phyloP scores from a whole-genome alignment of 2,113 vertebrate species.

The sheep (Ovis aries) region DNA sequence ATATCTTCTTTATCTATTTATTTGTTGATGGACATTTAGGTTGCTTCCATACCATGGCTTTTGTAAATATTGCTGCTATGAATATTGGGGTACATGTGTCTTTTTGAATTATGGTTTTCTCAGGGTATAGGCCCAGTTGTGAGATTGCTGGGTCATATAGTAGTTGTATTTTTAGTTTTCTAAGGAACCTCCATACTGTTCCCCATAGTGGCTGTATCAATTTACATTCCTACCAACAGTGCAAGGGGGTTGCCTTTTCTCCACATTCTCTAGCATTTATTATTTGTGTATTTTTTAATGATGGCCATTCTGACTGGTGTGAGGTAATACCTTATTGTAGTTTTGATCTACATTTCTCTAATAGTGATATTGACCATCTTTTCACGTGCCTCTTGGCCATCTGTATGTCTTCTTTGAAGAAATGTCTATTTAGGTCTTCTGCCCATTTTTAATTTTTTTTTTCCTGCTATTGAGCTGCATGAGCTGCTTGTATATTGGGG shows the following conservation, averaged over 20 bases:
- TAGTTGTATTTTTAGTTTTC: background rate
- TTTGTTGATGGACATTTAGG: background rate
- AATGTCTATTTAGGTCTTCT: background rate
- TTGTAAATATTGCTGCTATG: background rate
- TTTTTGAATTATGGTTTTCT: background rate
- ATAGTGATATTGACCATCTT: background rate
- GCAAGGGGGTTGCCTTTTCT: background rate
- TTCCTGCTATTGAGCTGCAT: background rate
- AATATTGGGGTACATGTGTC: background rate
- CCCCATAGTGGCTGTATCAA: background rate
- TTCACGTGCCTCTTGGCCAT: background rate
- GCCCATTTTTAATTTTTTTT: background rate
- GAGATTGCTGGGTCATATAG: background rate
- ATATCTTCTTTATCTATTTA: background rate
- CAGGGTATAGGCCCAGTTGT: background rate
- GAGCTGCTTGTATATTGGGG: background rate
- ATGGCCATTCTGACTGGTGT: background rate
- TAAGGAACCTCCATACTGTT: background rate
- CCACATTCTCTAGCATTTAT: background rate
- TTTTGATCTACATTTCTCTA: background rate
- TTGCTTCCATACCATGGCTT: rapidly evolving
- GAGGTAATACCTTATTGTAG: background rate
- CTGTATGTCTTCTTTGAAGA: background rate
- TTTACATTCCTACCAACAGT: background rate
- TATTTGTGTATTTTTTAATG: background rate